phyloP scores from a whole-genome alignment of 2,113 vertebrate species.

The Jacana jacana region DNA sequence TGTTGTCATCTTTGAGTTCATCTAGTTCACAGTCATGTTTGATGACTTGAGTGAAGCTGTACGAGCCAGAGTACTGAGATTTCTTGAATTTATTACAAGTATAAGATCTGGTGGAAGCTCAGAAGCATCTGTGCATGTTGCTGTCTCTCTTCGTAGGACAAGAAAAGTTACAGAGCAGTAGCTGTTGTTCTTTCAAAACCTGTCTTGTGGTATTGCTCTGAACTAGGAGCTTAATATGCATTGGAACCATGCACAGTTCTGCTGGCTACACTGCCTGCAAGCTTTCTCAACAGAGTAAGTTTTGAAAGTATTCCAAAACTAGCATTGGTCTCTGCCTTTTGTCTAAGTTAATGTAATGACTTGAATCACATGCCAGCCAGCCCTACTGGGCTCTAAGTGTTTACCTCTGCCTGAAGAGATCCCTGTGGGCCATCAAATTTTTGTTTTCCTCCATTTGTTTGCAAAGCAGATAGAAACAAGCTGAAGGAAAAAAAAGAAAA shows the following conservation, averaged over 20 bases:
- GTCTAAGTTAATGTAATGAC: not conserved
- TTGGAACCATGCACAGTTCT: not conserved
- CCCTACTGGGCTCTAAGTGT: not conserved
- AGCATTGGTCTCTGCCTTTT: not conserved
- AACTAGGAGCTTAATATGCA: not conserved
- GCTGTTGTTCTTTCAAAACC: conserved; percentile 21
- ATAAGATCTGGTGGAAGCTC: not conserved
- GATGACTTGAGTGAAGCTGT: not conserved
- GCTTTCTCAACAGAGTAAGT: not conserved
- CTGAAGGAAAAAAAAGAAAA: not conserved
- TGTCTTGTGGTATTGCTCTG: conserved; percentile 7
- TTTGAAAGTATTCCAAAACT: conserved; percentile 46
- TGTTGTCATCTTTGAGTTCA: not conserved
- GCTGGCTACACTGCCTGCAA: not conserved
- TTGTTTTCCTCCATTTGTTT: not conserved
- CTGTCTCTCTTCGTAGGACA: not conserved
- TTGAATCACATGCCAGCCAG: not conserved
- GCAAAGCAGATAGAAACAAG: not conserved
- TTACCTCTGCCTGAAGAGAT: not conserved
- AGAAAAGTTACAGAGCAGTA: conserved; percentile 11
- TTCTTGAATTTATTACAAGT: not conserved
- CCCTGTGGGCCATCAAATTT: not conserved
- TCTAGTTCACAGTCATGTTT: not conserved
- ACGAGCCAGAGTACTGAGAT: not conserved
- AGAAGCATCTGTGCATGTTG: not conserved